Conservation (phyloP, 2,113 vertebrate genomes). For the Capra hircus region DNA sequence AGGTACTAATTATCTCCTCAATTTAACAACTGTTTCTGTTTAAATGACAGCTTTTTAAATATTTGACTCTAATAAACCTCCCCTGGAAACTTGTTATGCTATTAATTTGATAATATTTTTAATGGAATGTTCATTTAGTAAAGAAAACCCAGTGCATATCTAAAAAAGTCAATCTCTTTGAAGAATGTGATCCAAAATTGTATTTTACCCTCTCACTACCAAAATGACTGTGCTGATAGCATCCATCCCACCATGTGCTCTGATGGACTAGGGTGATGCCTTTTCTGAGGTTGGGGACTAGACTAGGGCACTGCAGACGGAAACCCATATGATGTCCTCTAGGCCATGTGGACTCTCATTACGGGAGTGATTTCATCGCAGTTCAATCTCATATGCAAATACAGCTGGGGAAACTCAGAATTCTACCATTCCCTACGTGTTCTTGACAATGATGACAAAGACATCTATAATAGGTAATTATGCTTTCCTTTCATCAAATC, state of each 20-base stretch:
- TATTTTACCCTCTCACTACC: background rate
- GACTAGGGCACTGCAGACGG: background rate
- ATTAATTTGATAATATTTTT: slow-evolving; percentile 64
- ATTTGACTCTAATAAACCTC: slow-evolving; percentile 70
- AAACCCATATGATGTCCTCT: background rate
- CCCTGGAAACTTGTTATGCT: slow-evolving; percentile 65
- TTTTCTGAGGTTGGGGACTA: background rate
- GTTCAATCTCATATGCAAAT: background rate
- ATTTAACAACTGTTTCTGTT: slow-evolving; percentile 65
- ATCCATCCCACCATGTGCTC: background rate
- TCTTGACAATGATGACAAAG: too few relatives aligned
- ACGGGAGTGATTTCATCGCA: accelerated
- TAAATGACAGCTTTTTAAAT: slow-evolving; percentile 70
- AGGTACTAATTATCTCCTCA: slow-evolving; percentile 73
- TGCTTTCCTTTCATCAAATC: background rate
- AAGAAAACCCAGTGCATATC: background rate
- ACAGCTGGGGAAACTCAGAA: background rate
- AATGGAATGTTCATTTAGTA: slow-evolving; percentile 58
- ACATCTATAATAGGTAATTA: accelerated
- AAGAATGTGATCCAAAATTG: background rate
- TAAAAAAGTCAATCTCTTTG: background rate
- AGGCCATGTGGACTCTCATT: background rate
- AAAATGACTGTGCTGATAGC: accelerated
- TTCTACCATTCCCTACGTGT: accelerated
- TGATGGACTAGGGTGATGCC: too few relatives aligned